Percentiles rank a stretch among this genome's conserved stretches.
phyloP scores from a whole-genome alignment of 2,113 vertebrate genomes.

The Atlantisia rogersi region DNA sequence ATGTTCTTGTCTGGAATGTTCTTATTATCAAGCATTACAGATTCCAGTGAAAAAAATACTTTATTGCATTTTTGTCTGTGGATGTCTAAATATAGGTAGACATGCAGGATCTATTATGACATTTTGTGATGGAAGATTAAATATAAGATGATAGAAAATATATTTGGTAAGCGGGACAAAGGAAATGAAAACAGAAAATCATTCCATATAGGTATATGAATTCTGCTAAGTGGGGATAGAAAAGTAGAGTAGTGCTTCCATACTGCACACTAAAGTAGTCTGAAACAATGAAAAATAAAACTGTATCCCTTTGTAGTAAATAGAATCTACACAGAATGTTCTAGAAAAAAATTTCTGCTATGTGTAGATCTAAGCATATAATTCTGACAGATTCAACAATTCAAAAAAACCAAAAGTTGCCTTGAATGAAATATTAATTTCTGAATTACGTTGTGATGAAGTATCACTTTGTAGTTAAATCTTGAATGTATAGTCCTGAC shows the following conservation, averaged over 20 bases:
- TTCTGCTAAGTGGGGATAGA: not conserved
- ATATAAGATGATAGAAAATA: constrained; percentile 47
- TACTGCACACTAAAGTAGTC: not conserved
- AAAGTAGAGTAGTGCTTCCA: not conserved
- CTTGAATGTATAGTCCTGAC: not conserved
- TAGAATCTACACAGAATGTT: not conserved
- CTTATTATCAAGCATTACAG: constrained; percentile 1
- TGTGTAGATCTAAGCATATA: not conserved
- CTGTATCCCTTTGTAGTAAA: not conserved
- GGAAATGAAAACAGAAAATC: constrained; percentile 45
- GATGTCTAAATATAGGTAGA: constrained; percentile 10
- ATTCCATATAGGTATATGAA: not conserved
- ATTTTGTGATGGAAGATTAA: constrained; percentile 30
- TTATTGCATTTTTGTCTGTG: constrained; percentile 18
- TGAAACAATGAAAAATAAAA: not conserved
- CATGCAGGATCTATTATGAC: constrained; percentile 3
- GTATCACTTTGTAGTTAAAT: not conserved
- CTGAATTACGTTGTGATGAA: not conserved
- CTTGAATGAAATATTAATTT: not conserved
- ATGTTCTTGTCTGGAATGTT: not conserved
- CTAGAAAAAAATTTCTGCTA: not conserved
- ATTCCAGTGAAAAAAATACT: not conserved
- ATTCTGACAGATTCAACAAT: not conserved
- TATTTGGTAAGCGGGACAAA: not conserved
- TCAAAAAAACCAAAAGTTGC: not conserved